Percentiles rank a stretch among this genome's conserved stretches.
Conservation (phyloP, 1,140 invertebrate species). For the Planococcus citri region DNA sequence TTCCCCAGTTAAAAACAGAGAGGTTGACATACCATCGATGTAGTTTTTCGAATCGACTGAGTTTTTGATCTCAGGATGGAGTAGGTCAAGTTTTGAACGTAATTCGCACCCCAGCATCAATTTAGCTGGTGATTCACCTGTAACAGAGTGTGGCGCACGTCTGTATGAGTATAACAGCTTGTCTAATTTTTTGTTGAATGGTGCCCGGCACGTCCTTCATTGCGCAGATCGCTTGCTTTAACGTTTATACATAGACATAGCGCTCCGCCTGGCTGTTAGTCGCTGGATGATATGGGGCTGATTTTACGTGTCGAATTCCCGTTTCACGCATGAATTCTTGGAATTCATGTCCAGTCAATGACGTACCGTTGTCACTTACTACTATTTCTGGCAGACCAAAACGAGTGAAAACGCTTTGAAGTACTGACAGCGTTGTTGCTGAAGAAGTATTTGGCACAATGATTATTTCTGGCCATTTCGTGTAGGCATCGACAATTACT, state of each 20-base stretch:
- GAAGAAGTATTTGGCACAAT: constrained; percentile 23
- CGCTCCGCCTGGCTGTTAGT: constrained; percentile 28
- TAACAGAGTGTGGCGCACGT: constrained; percentile 14
- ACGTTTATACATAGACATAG: constrained; percentile 24
- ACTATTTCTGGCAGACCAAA: constrained; percentile 28
- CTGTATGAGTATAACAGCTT: too few species aligned
- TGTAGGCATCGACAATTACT: constrained; percentile 35
- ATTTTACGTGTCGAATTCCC: constrained; percentile 25
- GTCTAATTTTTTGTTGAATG: too few species aligned
- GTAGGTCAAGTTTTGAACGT: neutral
- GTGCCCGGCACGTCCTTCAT: too few species aligned
- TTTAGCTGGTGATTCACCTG: constrained; percentile 22
- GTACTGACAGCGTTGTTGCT: neutral
- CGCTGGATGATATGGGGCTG: constrained; percentile 27
- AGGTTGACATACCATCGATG: too few species aligned
- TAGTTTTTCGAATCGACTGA: too few species aligned
- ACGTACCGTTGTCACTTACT: constrained; percentile 31
- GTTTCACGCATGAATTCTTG: constrained; percentile 26
- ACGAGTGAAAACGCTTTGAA: constrained; percentile 25
- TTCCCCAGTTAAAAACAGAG: too few species aligned
- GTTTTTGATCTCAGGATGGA: too few species aligned
- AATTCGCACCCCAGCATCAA: constrained; percentile 22
- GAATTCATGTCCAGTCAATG: constrained; percentile 28
- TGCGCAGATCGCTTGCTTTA: too few species aligned
- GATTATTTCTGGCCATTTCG: constrained; percentile 30